Percentiles rank a stretch among this genome's conserved stretches.
Evolutionary conservation across 2,113 vertebrate genomes (phyloP).

Genomic region (Dolichallabes microphthalmus): DNA sequence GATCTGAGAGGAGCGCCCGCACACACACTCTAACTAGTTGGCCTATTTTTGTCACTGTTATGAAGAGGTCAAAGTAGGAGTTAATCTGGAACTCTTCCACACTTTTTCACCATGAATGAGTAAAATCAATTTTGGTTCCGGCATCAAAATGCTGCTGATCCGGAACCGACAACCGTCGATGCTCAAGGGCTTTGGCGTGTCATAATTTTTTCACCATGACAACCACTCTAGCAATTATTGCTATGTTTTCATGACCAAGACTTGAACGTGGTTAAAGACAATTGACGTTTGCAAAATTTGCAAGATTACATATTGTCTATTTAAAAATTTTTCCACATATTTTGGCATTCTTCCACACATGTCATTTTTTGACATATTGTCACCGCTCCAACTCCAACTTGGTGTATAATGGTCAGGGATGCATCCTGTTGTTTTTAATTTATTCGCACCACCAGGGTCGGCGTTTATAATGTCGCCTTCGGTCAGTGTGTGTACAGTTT

Average conservation of each 20-base stretch:
- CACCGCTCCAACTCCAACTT: no score
- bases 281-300: not conserved
- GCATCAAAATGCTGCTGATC: not conserved
- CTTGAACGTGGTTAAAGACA: not conserved
- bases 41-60: not conserved
- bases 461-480: no score
- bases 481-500: no score
- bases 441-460: no score
- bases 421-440: no score
- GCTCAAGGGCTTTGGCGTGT: not conserved
- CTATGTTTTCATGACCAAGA: not conserved
- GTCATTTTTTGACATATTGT: no score
- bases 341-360: no score
- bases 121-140: not conserved
- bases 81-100: not conserved
- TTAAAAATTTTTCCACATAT: not conserved
- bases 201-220: constrained; percentile 4
- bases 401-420: no score
- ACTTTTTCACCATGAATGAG: not conserved
- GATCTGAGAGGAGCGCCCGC: constrained; percentile 29
- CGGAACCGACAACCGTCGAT: not conserved
- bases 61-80: not conserved
- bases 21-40: not conserved
- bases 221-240: not conserved
- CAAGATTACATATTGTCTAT: not conserved